Conservation (phyloP, 2,797 vertebrate genomes). For the Spinus pinus region DNA sequence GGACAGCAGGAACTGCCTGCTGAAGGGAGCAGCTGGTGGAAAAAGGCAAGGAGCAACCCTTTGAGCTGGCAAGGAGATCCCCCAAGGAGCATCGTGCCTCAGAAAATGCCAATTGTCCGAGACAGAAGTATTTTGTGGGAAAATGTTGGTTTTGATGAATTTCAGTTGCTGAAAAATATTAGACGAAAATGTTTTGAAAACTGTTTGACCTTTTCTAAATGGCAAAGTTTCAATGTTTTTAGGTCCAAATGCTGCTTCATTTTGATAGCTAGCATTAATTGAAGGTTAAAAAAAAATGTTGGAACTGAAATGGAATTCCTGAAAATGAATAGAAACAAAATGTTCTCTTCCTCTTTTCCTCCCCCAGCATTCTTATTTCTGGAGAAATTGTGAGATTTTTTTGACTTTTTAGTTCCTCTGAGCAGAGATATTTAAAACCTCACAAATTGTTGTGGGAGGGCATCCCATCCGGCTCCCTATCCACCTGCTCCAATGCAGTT, state of each 20-base stretch:
- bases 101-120: constrained; percentile 35
- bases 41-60: not conserved
- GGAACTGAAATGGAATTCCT: constrained; percentile 55
- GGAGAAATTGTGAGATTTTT: constrained; percentile 12
- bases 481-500: not conserved
- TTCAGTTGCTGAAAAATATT: constrained; percentile 56
- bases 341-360: constrained; percentile 62
- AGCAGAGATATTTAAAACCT: constrained; percentile 35
- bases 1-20: not conserved
- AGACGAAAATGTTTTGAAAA: constrained; percentile 48
- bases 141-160: constrained; percentile 48
- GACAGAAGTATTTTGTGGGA: not conserved
- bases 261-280: constrained; percentile 61
- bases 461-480: not conserved
- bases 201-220: constrained; percentile 62
- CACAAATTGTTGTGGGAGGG: constrained; percentile 36
- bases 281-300: constrained; percentile 53
- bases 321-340: constrained; percentile 59
- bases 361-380: constrained; percentile 40
- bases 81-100: not conserved
- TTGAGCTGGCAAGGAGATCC: not conserved
- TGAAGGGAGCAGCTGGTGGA: not conserved
- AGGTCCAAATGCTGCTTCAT: constrained; percentile 46
- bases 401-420: not conserved
- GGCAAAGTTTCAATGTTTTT: constrained; percentile 55